Evolutionary conservation across 1,140 invertebrate genomes (phyloP).

Genomic region (Papilio machaon): DNA sequence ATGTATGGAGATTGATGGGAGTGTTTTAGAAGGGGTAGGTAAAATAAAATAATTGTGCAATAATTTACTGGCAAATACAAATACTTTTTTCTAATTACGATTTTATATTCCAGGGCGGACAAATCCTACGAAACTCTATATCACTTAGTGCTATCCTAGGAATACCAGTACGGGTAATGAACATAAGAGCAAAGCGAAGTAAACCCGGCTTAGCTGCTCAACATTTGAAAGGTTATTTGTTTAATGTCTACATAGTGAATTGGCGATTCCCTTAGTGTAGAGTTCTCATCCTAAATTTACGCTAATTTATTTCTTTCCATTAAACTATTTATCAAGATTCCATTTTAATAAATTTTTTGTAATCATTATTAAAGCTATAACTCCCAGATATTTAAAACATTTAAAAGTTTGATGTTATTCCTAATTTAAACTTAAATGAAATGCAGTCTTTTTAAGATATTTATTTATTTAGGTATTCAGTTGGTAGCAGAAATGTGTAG

Average conservation of each 20-base stretch:
- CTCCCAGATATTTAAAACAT: too few species aligned
- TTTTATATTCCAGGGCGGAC: slow-evolving; percentile 88
- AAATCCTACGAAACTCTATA: slow-evolving; percentile 91
- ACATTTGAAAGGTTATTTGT: slow-evolving; percentile 88
- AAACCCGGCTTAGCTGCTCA: slow-evolving; percentile 93
- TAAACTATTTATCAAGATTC: too few species aligned
- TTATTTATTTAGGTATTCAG: slow-evolving; percentile 84
- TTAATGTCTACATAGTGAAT: background rate
- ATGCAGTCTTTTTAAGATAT: background rate
- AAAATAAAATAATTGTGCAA: slow-evolving; percentile 54
- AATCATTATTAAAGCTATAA: too few species aligned
- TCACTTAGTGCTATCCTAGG: slow-evolving; percentile 89
- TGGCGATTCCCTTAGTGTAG: too few species aligned
- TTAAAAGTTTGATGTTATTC: too few species aligned
- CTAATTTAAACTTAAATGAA: too few species aligned
- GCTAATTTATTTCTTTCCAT: too few species aligned
- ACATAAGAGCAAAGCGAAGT: slow-evolving; percentile 90
- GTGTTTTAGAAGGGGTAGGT: slow-evolving; percentile 84
- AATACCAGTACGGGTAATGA: slow-evolving; percentile 88
- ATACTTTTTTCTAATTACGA: background rate
- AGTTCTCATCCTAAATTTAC: too few species aligned
- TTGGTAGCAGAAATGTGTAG: slow-evolving; percentile 87
- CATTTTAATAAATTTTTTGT: too few species aligned
- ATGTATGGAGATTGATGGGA: slow-evolving; percentile 84
- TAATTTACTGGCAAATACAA: slow-evolving; percentile 11